Evolutionary conservation across 2,113 vertebrate genomes (phyloP).

Genomic region (Atrichornis clamosus): DNA sequence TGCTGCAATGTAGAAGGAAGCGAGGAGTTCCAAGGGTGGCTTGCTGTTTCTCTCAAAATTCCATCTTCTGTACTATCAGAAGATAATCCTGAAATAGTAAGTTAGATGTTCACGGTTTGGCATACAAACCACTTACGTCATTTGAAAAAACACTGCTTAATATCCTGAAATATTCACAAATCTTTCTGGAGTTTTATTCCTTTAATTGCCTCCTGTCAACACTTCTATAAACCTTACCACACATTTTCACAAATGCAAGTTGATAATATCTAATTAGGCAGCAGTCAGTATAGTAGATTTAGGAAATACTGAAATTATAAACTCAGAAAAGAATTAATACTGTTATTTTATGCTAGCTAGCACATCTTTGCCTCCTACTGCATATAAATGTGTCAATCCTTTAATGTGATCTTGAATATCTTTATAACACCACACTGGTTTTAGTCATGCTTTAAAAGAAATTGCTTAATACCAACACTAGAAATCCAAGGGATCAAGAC

Average conservation of each 20-base stretch:
- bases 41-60: neutral
- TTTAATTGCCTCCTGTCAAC: neutral
- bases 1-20: neutral
- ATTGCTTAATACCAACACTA: neutral
- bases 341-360: neutral
- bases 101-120: neutral
- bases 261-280: neutral
- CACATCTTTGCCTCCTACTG: neutral
- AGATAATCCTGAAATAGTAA: constrained; percentile 61
- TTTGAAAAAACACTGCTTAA: neutral
- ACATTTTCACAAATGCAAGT: neutral
- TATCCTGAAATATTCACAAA: neutral
- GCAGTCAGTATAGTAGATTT: neutral
- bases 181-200: neutral
- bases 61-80: neutral
- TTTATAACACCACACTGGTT: neutral
- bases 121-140: neutral
- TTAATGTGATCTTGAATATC: neutral
- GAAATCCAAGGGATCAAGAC: neutral
- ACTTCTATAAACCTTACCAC: neutral
- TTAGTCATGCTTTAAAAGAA: neutral
- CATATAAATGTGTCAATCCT: neutral
- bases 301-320: neutral
- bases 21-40: neutral
- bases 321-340: neutral